Conservation (phyloP, 2,888 invertebrate genomes). For the Tinea pellionella region DNA sequence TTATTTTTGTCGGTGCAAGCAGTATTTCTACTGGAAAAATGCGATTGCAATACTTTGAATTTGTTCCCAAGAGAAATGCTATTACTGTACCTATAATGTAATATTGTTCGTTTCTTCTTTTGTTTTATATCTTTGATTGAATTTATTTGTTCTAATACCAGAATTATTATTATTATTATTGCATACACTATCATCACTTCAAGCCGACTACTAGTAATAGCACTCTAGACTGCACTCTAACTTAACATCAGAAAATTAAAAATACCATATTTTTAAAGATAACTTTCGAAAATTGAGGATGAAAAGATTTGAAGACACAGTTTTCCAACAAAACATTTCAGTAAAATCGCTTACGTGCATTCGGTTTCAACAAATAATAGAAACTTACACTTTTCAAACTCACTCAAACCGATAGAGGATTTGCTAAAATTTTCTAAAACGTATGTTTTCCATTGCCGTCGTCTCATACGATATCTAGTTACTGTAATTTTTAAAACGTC, state of each 20-base stretch:
- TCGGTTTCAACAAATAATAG: neutral
- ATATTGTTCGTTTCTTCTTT: neutral
- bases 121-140: neutral
- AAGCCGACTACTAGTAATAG: too few relatives aligned
- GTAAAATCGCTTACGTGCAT: neutral
- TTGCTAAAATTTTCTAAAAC: neutral
- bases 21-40: conserved; percentile 12
- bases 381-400: neutral
- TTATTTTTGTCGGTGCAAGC: conserved; percentile 14
- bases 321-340: neutral
- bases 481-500: conserved; percentile 4
- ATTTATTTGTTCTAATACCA: neutral
- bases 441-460: neutral
- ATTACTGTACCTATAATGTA: neutral
- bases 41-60: conserved; percentile 12
- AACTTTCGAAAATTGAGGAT: too few relatives aligned
- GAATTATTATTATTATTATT: too few relatives aligned
- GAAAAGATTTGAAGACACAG: too few relatives aligned
- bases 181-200: too few relatives aligned
- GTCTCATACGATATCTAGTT: neutral
- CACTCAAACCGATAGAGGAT: neutral
- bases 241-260: neutral
- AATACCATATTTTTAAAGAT: too few relatives aligned
- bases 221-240: too few relatives aligned
- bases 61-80: neutral